Evolutionary conservation across 2,113 vertebrate species (phyloP).

Genomic region (Nettapus auritus): DNA sequence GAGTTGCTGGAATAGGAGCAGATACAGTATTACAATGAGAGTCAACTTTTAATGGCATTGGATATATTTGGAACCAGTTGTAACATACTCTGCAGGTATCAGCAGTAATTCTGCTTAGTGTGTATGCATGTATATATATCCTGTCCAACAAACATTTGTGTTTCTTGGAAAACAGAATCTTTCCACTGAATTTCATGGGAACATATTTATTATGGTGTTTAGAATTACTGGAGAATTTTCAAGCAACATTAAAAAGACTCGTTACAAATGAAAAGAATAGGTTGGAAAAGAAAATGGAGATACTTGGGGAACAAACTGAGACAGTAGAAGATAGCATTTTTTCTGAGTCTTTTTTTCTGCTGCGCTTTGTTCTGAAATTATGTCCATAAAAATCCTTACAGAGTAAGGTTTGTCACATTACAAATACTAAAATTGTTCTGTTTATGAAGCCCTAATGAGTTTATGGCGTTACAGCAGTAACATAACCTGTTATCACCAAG

Average conservation of each 20-base stretch:
- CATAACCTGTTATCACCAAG: not conserved
- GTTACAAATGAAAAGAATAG: not conserved
- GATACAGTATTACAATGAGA: not conserved
- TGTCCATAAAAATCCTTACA: rapidly evolving
- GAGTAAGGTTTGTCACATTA: not conserved
- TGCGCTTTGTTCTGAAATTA: not conserved
- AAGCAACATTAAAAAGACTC: not conserved
- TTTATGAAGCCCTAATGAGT: not conserved
- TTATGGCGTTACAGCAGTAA: not conserved
- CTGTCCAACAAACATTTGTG: not conserved
- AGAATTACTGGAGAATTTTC: not conserved
- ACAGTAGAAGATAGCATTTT: not conserved
- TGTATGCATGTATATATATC: rapidly evolving
- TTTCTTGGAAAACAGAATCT: not conserved
- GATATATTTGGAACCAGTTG: not conserved
- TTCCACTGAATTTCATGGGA: not conserved
- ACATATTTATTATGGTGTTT: not conserved
- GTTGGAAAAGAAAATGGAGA: not conserved
- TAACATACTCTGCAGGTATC: not conserved
- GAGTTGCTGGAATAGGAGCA: not conserved
- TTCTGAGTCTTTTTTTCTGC: not conserved
- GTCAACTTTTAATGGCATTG: not conserved
- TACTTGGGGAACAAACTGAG: not conserved
- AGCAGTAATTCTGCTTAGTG: not conserved
- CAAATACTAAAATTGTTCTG: not conserved